Percentiles rank a stretch among this genome's conserved stretches.
Evolutionary conservation across 2,113 vertebrate genomes (phyloP).

Genomic region (human): DNA sequence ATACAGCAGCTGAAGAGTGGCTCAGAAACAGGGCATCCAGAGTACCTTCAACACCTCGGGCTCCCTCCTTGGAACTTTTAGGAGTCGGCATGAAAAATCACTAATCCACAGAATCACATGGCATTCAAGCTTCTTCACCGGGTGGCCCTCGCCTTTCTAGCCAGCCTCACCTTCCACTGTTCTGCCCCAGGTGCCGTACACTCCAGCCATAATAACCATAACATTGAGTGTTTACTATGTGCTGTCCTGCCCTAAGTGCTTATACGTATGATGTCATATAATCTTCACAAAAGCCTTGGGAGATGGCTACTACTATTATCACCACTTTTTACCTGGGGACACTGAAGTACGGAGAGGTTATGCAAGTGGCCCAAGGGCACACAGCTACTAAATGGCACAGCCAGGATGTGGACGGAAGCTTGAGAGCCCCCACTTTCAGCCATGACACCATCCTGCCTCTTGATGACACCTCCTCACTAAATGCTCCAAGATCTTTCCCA

Average conservation of each 20-base stretch:
- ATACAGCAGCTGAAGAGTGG: not conserved
- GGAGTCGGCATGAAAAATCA: not conserved
- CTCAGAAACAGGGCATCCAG: not conserved
- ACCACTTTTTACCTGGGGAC: not conserved
- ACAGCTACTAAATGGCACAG: not conserved
- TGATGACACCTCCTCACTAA: rapidly evolving
- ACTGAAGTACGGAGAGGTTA: not conserved
- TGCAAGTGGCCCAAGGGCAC: not conserved
- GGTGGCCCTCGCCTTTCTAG: not conserved
- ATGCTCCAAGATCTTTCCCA: not conserved
- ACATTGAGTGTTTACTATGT: not conserved
- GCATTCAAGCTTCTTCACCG: not conserved
- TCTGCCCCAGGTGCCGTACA: not conserved
- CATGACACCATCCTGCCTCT: not conserved
- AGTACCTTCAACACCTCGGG: not conserved
- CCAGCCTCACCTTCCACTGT: not conserved
- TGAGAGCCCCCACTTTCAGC: not conserved
- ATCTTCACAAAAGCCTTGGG: not conserved
- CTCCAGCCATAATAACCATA: not conserved
- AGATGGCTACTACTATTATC: not conserved
- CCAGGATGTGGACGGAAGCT: not conserved
- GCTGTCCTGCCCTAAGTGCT: not conserved
- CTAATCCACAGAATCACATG: not conserved
- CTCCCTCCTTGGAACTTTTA: not conserved
- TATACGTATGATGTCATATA: rapidly evolving